Evolutionary conservation across 2,797 vertebrate species (phyloP), one percentile per base, ranked within the genome.

Genomic region (Lagocephalus sceleratus): DNA sequence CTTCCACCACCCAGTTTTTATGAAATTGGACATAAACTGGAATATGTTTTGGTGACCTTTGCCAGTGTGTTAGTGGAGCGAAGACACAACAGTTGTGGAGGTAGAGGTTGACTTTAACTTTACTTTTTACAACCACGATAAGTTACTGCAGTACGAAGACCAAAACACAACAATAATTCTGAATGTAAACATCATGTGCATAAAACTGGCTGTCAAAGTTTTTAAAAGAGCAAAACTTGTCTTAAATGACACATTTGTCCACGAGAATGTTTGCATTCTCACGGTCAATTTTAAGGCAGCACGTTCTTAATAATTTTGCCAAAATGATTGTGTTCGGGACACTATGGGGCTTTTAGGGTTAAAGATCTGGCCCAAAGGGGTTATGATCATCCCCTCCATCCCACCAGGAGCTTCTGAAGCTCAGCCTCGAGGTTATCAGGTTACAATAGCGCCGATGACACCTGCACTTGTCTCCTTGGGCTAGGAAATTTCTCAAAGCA

Each of bases 381-480:
- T 77, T 47, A 43, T 57, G 76, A 75, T 78, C 66, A 83, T 82
- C 76, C 82, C 66, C 62, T 84, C 78, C 80, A 82, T 88, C 79
- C 76, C 75, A 58, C 75, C 67, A 74, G 68, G 79, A 72, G 79
- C 72, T 71, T 70, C 38, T 72, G 63, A 75, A 71, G 78, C 76
- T 70, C 61, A 63, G 76, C 75, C 75, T 78, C 19, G 42, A 20
- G 43, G 68, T 86, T 78, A 83, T 89, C 83, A 65, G 79, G 84
- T 90, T 89, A 88, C 88, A 87, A 72, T 76, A 65, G 72, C 41
- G 63, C 55, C 43, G 39, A 77, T 83, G 79, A 73, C 64, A 81
- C 71, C 63, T 52, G 45, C 71, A 69, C 58, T 60, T 46, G 29
- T 75, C 62, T 81, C 73, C 60, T 69, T 54, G 57, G 77, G 76